A percentile compares a stretch with the other conserved stretches of the same genome.
phyloP scores from a whole-genome alignment of 2,113 vertebrate genomes.

The Muntiacus muntjak region DNA sequence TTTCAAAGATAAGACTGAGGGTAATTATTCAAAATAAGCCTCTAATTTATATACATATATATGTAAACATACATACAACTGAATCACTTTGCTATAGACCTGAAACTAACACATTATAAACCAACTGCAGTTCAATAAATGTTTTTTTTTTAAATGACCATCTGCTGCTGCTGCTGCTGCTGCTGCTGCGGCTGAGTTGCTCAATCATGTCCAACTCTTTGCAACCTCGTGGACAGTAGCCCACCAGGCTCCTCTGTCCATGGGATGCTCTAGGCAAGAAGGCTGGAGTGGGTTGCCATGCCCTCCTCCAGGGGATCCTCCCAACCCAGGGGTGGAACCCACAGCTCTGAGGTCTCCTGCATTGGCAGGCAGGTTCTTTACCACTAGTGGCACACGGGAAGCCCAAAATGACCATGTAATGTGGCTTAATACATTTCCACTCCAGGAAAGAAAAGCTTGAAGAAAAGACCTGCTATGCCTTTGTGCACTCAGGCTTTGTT shows the following conservation, averaged over 20 bases:
- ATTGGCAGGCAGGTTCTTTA: background rate
- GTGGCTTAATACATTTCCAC: background rate
- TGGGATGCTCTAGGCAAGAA: background rate
- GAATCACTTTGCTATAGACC: background rate
- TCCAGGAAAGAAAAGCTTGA: background rate
- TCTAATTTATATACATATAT: background rate
- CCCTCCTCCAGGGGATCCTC: background rate
- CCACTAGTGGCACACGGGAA: no score
- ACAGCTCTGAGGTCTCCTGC: background rate
- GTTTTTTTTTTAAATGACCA: background rate
- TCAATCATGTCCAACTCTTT: accelerated
- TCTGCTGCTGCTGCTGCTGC: background rate
- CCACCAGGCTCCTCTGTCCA: background rate
- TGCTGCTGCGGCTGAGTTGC: background rate
- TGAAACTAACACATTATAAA: background rate
- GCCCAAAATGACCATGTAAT: background rate
- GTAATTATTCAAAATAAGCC: background rate
- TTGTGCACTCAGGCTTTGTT: background rate
- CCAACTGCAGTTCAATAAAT: background rate
- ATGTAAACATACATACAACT: background rate
- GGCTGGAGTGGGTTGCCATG: background rate
- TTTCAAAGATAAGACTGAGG: background rate
- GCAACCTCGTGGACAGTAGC: background rate
- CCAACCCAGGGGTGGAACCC: background rate
- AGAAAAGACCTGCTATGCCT: background rate